Conservation (phyloP, 2,113 vertebrate genomes). For the Zapus hudsonius region DNA sequence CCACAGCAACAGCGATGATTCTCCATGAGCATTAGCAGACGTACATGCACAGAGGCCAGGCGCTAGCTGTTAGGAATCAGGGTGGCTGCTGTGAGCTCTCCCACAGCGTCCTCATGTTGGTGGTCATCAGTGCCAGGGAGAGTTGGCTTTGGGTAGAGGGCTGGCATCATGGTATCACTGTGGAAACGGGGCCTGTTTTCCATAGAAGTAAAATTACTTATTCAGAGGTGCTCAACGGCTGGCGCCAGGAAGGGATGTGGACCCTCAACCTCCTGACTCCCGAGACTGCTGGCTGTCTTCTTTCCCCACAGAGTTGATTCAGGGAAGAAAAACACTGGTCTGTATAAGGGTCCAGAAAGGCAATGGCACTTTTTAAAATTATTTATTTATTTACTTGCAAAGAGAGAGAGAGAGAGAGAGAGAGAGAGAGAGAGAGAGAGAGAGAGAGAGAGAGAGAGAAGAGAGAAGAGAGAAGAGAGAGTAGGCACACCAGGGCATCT, state of each 20-base stretch:
- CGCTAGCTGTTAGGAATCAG: fast-evolving
- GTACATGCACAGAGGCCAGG: fast-evolving
- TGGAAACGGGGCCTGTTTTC: neutral
- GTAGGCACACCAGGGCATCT: no score
- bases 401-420: no score
- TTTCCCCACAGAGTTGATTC: neutral
- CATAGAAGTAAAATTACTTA: neutral
- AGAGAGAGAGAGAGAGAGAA: no score
- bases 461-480: no score
- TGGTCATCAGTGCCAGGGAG: fast-evolving
- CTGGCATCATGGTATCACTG: neutral
- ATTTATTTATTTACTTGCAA: no score
- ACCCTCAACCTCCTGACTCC: fast-evolving
- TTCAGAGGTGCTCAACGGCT: neutral
- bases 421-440: no score
- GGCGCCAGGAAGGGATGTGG: fast-evolving
- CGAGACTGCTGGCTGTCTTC: fast-evolving
- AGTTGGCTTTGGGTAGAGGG: no score
- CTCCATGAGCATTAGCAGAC: no score
- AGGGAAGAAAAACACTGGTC: neutral
- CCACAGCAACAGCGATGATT: fast-evolving
- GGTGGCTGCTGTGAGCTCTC: fast-evolving
- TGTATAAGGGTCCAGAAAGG: no score
- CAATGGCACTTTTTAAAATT: no score
- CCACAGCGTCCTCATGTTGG: fast-evolving